Evolutionary conservation across 2,797 vertebrate genomes (phyloP).

Genomic region (Manis pentadactyla): DNA sequence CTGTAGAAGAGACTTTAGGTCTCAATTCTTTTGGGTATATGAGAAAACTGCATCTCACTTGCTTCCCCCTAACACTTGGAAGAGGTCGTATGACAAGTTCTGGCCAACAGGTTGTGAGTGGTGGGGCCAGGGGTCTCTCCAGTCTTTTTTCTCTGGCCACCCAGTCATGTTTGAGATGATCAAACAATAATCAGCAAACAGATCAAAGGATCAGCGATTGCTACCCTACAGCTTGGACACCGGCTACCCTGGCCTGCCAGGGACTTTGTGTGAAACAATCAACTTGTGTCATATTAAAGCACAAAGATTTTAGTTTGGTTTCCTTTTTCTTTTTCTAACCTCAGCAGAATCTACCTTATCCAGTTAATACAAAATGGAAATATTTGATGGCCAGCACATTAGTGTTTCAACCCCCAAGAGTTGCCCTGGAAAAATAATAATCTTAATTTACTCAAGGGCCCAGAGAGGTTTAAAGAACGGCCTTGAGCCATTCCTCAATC

Average conservation of each 20-base stretch:
- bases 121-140: neutral
- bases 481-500: neutral
- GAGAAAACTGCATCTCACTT: neutral
- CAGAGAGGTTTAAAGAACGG: neutral
- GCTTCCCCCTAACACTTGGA: neutral
- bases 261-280: neutral
- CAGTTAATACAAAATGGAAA: neutral
- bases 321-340: neutral
- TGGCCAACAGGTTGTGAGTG: neutral
- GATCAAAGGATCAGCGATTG: neutral
- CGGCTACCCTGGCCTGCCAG: neutral
- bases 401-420: neutral
- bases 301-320: neutral
- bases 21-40: neutral
- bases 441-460: neutral
- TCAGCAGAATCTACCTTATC: neutral
- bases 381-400: neutral
- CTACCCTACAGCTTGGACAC: neutral
- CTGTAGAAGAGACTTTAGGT: neutral
- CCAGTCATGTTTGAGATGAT: too few species aligned
- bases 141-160: neutral
- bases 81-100: neutral
- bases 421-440: neutral
- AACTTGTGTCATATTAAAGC: neutral
- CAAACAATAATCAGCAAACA: too few species aligned